Conservation (phyloP, 2,113 vertebrate genomes). For the Pao palembangensis region DNA sequence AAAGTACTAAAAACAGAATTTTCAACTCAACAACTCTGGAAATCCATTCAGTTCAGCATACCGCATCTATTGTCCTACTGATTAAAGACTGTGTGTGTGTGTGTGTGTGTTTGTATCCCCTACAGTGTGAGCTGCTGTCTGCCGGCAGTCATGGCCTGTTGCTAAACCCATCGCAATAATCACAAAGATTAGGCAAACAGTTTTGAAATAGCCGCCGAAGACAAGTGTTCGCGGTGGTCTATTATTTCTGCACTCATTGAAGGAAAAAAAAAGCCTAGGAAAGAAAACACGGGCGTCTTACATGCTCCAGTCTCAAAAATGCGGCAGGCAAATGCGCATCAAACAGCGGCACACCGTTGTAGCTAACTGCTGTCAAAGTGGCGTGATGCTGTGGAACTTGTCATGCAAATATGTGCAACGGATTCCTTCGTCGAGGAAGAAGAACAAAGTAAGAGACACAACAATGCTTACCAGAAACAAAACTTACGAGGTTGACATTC, state of each 20-base stretch:
- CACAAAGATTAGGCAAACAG: constrained; percentile 73
- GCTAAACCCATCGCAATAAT: constrained; percentile 73
- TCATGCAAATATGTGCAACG: constrained; percentile 69
- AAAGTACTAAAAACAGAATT: neutral
- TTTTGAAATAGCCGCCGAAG: constrained; percentile 62
- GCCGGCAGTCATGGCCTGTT: constrained; percentile 68
- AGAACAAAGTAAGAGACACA: constrained; percentile 67
- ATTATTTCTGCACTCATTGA: constrained; percentile 61
- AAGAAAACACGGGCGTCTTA: neutral
- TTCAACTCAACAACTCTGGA: no score
- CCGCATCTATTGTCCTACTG: constrained; percentile 48
- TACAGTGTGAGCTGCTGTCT: constrained; percentile 64
- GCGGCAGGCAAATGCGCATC: constrained; percentile 1
- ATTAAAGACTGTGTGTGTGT: constrained; percentile 47
- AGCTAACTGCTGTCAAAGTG: constrained; percentile 43
- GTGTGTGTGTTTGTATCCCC: constrained; percentile 36
- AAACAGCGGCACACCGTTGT: constrained; percentile 22
- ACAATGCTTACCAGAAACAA: constrained; percentile 69
- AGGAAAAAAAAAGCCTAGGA: constrained; percentile 35
- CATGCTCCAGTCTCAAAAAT: neutral
- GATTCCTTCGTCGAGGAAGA: constrained; percentile 62
- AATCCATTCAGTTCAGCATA: constrained; percentile 20
- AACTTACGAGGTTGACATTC: constrained; percentile 64
- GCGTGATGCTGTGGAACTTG: constrained; percentile 56
- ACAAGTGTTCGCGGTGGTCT: constrained; percentile 72